Percentiles rank a stretch among this genome's conserved stretches.
Conservation (phyloP, 2,888 invertebrate genomes). For the Cheilosia impressa region DNA sequence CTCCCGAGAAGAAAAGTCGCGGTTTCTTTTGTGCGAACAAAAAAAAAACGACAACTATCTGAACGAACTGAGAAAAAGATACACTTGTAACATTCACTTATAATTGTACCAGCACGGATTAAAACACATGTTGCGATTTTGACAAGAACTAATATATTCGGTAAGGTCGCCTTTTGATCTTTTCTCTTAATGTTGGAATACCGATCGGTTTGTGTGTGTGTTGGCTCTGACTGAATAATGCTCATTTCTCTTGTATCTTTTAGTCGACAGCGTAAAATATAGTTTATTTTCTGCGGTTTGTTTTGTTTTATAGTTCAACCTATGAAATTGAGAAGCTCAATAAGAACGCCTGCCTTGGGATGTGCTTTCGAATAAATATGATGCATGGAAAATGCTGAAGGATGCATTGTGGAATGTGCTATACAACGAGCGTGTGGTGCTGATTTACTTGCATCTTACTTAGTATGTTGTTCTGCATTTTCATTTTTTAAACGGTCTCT, state of each 20-base stretch:
- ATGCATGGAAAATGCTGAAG: background rate
- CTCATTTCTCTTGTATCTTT: slow-evolving; percentile 58
- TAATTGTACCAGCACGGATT: slow-evolving; percentile 74
- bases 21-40: slow-evolving; percentile 60
- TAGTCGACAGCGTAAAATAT: slow-evolving; percentile 10
- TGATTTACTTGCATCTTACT: too few species aligned
- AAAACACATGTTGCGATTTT: slow-evolving; percentile 82
- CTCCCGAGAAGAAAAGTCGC: slow-evolving; percentile 43
- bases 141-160: slow-evolving; percentile 84
- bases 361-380: slow-evolving; percentile 21
- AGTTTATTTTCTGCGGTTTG: slow-evolving; percentile 27
- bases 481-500: too few species aligned
- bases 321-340: slow-evolving; percentile 42
- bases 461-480: too few species aligned
- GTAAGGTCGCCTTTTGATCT: slow-evolving; percentile 82
- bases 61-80: slow-evolving; percentile 51
- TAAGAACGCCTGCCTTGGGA: background rate
- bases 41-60: slow-evolving; percentile 25
- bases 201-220: slow-evolving; percentile 6
- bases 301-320: slow-evolving; percentile 24
- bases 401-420: too few species aligned
- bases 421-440: too few species aligned
- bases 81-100: slow-evolving; percentile 72
- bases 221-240: slow-evolving; percentile 18
- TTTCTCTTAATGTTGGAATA: slow-evolving; percentile 43